Evolutionary conservation across 2,113 vertebrate species (phyloP).

Genomic region (Notarius lentiginosus): DNA sequence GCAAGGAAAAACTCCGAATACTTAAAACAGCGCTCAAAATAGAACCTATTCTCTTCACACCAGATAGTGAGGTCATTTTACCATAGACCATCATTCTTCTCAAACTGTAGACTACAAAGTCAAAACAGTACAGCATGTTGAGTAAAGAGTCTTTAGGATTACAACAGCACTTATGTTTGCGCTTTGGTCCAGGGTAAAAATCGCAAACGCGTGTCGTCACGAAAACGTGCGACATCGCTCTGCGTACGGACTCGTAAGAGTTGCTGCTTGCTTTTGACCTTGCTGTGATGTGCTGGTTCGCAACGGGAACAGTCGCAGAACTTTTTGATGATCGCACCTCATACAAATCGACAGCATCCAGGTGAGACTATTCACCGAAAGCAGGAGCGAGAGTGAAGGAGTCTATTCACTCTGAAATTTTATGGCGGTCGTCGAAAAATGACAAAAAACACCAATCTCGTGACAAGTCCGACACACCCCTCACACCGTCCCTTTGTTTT

Average conservation of each 20-base stretch:
- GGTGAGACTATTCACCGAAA: background rate
- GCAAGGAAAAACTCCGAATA: background rate
- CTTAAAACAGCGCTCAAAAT: background rate
- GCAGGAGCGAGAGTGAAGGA: background rate
- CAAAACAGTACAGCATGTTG: background rate
- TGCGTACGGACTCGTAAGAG: too few relatives aligned
- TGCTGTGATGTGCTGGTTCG: too few relatives aligned
- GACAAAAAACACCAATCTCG: too few relatives aligned
- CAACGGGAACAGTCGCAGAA: too few relatives aligned
- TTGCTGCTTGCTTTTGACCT: too few relatives aligned
- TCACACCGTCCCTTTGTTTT: too few relatives aligned
- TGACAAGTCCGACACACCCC: too few relatives aligned
- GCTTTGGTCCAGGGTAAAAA: too few relatives aligned
- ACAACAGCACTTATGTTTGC: background rate
- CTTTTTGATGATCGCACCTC: too few relatives aligned
- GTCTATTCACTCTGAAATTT: background rate
- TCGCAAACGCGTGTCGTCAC: too few relatives aligned
- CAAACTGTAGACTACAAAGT: background rate
- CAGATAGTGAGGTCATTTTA: background rate
- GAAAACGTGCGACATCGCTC: too few relatives aligned
- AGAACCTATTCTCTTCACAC: background rate
- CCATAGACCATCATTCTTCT: background rate
- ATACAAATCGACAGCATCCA: background rate
- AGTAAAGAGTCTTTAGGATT: background rate
- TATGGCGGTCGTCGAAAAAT: too few relatives aligned